Evolutionary conservation across 2,113 vertebrate species (phyloP).

Genomic region (Lamprotornis superbus): DNA sequence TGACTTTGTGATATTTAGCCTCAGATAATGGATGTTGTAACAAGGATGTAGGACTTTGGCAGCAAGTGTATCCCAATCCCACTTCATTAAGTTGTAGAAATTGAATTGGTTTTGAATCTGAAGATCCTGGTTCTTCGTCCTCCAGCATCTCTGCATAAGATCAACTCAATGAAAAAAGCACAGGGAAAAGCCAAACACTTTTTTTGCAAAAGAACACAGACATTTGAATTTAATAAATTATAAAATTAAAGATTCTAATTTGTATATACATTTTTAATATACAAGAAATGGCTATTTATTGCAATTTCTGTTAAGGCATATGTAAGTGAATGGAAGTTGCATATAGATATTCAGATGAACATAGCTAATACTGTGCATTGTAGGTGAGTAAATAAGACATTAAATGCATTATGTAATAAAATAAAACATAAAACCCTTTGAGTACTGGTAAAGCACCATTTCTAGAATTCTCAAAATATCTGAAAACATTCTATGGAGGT

Average conservation of each 20-base stretch:
- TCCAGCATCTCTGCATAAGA: neutral
- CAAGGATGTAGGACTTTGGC: neutral
- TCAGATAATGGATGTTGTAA: neutral
- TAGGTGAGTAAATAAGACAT: slow-evolving; percentile 69
- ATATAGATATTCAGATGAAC: slow-evolving; percentile 67
- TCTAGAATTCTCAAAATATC: slow-evolving; percentile 38
- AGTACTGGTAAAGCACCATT: slow-evolving; percentile 62
- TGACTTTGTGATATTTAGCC: neutral
- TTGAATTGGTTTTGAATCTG: neutral
- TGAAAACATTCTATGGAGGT: slow-evolving; percentile 49
- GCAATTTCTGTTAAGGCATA: slow-evolving; percentile 72
- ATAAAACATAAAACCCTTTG: slow-evolving; percentile 62
- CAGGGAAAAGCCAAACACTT: slow-evolving; percentile 65
- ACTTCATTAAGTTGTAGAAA: neutral
- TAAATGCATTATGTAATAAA: slow-evolving; percentile 66
- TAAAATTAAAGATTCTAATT: slow-evolving; percentile 84
- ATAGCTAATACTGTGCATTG: slow-evolving; percentile 70
- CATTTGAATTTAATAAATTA: slow-evolving; percentile 94
- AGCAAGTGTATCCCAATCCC: neutral
- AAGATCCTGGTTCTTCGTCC: neutral
- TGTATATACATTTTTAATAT: slow-evolving; percentile 87
- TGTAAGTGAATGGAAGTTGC: slow-evolving; percentile 59
- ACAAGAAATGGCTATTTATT: slow-evolving; percentile 77
- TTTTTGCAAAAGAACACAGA: slow-evolving; percentile 85
- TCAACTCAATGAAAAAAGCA: neutral